Conservation (phyloP, 2,113 vertebrate genomes). For the Solea senegalensis region DNA sequence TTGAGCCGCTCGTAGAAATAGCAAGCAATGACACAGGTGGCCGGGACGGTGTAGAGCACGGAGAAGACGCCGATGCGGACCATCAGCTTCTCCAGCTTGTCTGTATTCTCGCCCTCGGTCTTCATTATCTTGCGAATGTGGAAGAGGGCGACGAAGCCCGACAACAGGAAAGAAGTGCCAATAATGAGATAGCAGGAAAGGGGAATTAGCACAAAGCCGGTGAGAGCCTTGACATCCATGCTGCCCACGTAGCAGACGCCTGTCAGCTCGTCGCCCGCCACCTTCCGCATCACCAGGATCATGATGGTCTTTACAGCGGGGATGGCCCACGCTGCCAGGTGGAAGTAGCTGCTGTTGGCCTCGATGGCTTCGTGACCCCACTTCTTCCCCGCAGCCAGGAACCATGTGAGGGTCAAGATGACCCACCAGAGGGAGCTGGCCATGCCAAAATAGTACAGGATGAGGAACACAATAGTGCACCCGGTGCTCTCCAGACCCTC, state of each 20-base stretch:
- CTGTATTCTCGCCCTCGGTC: slow-evolving; percentile 95
- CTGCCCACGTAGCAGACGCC: slow-evolving; percentile 96
- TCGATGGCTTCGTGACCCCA: slow-evolving; percentile 99
- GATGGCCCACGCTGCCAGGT: slow-evolving; percentile 95
- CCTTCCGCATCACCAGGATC: slow-evolving; percentile 94
- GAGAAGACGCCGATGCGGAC: slow-evolving; percentile 97
- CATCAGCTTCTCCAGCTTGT: slow-evolving; percentile 97
- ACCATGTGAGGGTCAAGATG: slow-evolving; percentile 95
- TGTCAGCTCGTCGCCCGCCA: slow-evolving; percentile 95
- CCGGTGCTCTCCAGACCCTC: slow-evolving; percentile 97
- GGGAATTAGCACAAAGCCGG: slow-evolving; percentile 93
- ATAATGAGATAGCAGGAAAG: slow-evolving; percentile 93
- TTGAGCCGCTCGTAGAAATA: slow-evolving; percentile 97
- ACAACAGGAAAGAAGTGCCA: slow-evolving; percentile 95
- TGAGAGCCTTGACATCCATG: slow-evolving; percentile 94
- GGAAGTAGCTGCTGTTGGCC: slow-evolving; percentile 98
- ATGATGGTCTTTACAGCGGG: slow-evolving; percentile 96
- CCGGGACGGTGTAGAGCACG: slow-evolving; percentile 93
- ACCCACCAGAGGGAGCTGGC: slow-evolving; percentile 99
- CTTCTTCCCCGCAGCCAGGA: slow-evolving; percentile 95
- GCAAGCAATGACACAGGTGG: slow-evolving; percentile 96
- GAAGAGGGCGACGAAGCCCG: slow-evolving; percentile 96
- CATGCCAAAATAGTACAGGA: slow-evolving; percentile 98
- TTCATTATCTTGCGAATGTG: slow-evolving; percentile 97
- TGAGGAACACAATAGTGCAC: slow-evolving; percentile 96